phyloP scores from a whole-genome alignment of 1,140 invertebrate genomes.

The Cecropterus lyciades region DNA sequence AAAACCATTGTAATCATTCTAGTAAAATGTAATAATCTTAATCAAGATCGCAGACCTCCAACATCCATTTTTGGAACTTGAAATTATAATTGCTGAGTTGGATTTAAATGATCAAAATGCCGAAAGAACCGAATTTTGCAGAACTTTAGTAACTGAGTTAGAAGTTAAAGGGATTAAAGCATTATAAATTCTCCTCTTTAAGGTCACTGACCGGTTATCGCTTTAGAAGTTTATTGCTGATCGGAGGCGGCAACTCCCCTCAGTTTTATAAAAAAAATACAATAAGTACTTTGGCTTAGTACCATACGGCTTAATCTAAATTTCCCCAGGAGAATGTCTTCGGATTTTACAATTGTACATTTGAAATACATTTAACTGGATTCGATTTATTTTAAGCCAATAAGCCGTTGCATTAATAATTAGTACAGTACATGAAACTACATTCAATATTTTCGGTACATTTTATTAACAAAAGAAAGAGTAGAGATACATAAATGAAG shows the following conservation, averaged over 20 bases:
- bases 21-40: not conserved
- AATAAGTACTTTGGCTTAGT: not conserved
- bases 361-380: too few relatives aligned
- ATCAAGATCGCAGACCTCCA: not conserved
- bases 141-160: conserved; percentile 1
- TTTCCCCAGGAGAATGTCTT: not conserved
- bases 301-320: not conserved
- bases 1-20: too few relatives aligned
- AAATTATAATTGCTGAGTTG: too few relatives aligned
- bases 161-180: conserved; percentile 8
- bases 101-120: not conserved
- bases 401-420: too few relatives aligned
- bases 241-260: not conserved
- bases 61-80: conserved; percentile 11
- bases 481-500: too few relatives aligned
- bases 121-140: not conserved
- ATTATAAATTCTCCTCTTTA: not conserved
- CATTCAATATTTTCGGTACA: too few relatives aligned
- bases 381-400: too few relatives aligned
- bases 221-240: not conserved
- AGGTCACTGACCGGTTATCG: not conserved
- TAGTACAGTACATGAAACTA: too few relatives aligned
- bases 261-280: not conserved
- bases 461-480: too few relatives aligned
- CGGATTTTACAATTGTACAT: not conserved